Evolutionary conservation across 2,797 vertebrate species (phyloP).

Genomic region (Sebastes vulpes): DNA sequence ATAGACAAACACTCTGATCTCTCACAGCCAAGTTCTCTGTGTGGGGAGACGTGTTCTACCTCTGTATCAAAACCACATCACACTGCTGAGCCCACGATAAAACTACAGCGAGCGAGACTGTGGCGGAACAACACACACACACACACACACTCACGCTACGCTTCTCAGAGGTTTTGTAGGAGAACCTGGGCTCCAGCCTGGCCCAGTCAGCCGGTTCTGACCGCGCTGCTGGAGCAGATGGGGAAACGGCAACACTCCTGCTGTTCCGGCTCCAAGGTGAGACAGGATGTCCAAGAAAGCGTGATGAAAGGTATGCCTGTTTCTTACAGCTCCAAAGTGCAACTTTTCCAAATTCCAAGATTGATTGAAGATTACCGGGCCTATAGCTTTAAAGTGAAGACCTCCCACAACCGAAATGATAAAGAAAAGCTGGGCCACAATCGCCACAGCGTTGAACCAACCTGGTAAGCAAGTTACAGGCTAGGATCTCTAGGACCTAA

Average conservation of each 20-base stretch:
- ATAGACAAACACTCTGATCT: conserved; percentile 23
- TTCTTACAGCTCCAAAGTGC: conserved; percentile 1
- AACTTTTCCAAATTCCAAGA: too few species aligned
- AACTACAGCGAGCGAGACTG: conserved; percentile 10
- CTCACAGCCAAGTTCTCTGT: background rate
- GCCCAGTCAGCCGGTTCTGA: conserved; percentile 54
- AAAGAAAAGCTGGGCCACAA: background rate
- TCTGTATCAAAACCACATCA: conserved; percentile 36
- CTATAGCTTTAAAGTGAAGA: background rate
- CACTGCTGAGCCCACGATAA: background rate
- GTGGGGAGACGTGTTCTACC: conserved; percentile 21
- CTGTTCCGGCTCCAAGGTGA: conserved; percentile 29
- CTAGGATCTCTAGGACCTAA: background rate
- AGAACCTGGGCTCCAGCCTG: conserved; percentile 62
- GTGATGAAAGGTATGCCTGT: conserved; percentile 16
- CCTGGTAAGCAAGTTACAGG: background rate
- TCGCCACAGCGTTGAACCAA: background rate
- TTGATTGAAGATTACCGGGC: too few species aligned
- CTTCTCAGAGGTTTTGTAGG: conserved; percentile 42
- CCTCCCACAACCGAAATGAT: background rate
- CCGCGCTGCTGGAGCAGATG: conserved; percentile 19
- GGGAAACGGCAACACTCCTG: conserved; percentile 28
- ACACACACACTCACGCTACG: conserved; percentile 1
- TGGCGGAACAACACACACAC: conserved; percentile 10
- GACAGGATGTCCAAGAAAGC: background rate